A percentile compares a stretch with the other conserved stretches of the same genome.
phyloP scores from a whole-genome alignment of 2,888 invertebrate genomes.

The Actias luna region DNA sequence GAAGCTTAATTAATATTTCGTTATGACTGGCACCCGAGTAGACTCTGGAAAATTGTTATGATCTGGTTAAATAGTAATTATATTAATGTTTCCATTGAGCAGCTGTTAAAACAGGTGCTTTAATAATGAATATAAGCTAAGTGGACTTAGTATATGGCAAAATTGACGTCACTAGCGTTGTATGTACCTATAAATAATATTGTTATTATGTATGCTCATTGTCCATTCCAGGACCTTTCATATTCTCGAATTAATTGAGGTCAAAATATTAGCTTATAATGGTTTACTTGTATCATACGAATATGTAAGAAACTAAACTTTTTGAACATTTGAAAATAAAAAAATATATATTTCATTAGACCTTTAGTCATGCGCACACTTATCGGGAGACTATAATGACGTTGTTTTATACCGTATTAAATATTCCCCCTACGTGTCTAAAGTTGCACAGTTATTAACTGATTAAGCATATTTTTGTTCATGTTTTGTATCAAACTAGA shows the following conservation, averaged over 20 bases:
- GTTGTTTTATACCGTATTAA: too few species aligned
- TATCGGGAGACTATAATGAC: too few species aligned
- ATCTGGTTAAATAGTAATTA: constrained; percentile 25
- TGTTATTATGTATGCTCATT: constrained; percentile 20
- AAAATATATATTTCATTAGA: too few species aligned
- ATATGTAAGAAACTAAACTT: too few species aligned
- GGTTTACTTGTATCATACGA: too few species aligned
- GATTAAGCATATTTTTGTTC: too few species aligned
- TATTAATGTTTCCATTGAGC: constrained; percentile 27
- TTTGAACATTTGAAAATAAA: too few species aligned
- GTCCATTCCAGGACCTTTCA: background rate
- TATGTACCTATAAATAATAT: constrained; percentile 2
- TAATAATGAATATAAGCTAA: background rate
- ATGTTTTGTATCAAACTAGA: too few species aligned
- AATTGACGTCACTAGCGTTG: background rate
- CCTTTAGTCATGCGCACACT: too few species aligned
- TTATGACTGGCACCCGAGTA: constrained; percentile 27
- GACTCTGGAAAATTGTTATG: constrained; percentile 27
- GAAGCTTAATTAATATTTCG: constrained; percentile 41
- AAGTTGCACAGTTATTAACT: too few species aligned
- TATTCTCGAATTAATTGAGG: background rate
- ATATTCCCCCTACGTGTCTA: too few species aligned
- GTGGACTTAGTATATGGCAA: background rate
- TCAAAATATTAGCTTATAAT: background rate
- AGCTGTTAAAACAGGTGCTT: constrained; percentile 26